phyloP scores from a whole-genome alignment of 2,888 invertebrate species.

The Ophraella communa region DNA sequence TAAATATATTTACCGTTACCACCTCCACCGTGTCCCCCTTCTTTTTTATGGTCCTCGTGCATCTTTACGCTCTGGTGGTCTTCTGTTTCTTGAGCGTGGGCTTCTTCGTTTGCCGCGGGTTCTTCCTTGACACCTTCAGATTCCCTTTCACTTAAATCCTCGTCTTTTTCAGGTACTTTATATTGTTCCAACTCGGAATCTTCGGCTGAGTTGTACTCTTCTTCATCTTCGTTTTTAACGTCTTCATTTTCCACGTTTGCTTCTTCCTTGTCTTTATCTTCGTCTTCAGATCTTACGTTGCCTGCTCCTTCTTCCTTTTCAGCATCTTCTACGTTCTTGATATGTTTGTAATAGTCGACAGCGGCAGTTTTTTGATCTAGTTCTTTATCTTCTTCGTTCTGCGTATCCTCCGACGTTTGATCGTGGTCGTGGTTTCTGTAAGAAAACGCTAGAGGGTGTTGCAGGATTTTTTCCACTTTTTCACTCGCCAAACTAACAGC shows the following conservation, averaged over 20 bases:
- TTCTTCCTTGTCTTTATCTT: slow-evolving; percentile 15
- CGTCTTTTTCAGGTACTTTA: slow-evolving; percentile 19
- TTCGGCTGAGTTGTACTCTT: not conserved
- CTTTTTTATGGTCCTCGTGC: slow-evolving; percentile 21
- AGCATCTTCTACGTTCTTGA: slow-evolving; percentile 28
- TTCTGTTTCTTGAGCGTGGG: too few species aligned
- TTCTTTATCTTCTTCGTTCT: slow-evolving; percentile 16
- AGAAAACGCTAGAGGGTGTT: slow-evolving; percentile 50
- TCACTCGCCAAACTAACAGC: slow-evolving; percentile 47
- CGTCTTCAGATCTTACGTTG: slow-evolving; percentile 18
- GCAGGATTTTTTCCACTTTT: slow-evolving; percentile 51
- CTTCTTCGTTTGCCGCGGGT: too few species aligned
- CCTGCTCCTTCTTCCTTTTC: slow-evolving; percentile 21
- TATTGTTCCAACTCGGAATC: slow-evolving; percentile 7
- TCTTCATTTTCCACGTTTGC: slow-evolving; percentile 8
- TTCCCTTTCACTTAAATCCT: slow-evolving; percentile 12
- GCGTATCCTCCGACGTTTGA: not conserved
- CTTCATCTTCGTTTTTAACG: slow-evolving; percentile 25
- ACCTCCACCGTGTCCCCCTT: slow-evolving; percentile 29
- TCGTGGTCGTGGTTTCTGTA: slow-evolving; percentile 39
- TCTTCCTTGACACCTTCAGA: slow-evolving; percentile 21
- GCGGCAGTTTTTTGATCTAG: slow-evolving; percentile 36
- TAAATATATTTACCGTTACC: slow-evolving; percentile 17
- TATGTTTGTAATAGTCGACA: slow-evolving; percentile 41
- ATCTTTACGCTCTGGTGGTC: too few species aligned